Percentiles rank a stretch among this genome's conserved stretches.
phyloP scores from a whole-genome alignment of 92 coral and sea anemone species.

The Scolanthus callimorphus region DNA sequence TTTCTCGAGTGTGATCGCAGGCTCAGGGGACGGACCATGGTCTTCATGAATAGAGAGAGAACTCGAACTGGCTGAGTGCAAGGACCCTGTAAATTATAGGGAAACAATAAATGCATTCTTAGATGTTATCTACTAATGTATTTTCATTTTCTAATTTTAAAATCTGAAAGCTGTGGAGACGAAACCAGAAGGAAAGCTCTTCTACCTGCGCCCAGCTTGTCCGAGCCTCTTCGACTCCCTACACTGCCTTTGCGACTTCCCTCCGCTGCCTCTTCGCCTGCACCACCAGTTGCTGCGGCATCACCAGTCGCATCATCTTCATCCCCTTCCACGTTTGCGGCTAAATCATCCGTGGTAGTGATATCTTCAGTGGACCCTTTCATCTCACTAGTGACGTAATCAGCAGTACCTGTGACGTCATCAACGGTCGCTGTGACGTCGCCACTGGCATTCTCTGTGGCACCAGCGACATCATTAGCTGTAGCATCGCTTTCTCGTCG shows the following conservation, averaged over 20 bases:
- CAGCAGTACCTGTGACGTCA: not conserved
- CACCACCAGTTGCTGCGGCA: not conserved
- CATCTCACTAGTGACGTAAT: not conserved
- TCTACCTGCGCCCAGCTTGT: not conserved
- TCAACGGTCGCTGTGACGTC: not conserved
- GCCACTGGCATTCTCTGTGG: not conserved
- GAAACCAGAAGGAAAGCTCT: not conserved
- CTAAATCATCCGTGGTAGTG: not conserved
- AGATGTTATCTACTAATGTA: too few species aligned
- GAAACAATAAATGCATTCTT: too few species aligned
- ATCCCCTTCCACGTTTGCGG: too few species aligned
- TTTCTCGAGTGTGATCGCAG: conserved; percentile 79
- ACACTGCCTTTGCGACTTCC: not conserved
- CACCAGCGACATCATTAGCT: not conserved
- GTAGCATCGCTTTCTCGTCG: too few species aligned
- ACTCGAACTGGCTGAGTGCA: conserved; percentile 20
- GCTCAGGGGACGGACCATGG: conserved; percentile 32
- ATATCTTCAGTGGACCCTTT: not conserved
- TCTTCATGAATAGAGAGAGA: conserved; percentile 30
- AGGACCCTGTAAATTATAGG: conserved; percentile 13
- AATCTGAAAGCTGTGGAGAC: too few species aligned
- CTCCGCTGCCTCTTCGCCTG: not conserved
- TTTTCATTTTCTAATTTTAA: too few species aligned
- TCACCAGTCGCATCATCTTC: not conserved
- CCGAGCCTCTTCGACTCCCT: not conserved